A percentile compares a stretch with the other conserved stretches of the same genome.
These are phyloP conservation scores for Phrynocephalus vlangalii DNA, from an alignment of 2,797 vertebrate species.

Conservation along the genomic window DNA sequence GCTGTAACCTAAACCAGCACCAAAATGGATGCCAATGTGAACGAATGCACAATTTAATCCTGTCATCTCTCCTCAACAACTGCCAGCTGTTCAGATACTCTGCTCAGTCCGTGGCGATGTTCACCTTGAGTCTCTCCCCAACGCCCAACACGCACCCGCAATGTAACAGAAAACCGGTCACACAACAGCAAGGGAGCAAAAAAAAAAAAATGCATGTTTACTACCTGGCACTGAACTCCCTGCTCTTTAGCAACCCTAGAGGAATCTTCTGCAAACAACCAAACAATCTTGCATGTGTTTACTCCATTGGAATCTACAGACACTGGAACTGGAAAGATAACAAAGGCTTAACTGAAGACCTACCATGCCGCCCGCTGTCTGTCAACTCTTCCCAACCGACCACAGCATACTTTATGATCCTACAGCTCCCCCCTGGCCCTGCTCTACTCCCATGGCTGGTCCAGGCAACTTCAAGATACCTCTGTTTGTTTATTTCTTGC, in stretches of 20 bases:
- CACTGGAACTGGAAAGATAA: slow-evolving; percentile 18
- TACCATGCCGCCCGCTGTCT: background rate
- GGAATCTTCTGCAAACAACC: slow-evolving; percentile 30
- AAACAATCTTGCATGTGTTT: background rate
- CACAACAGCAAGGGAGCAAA: slow-evolving; percentile 40
- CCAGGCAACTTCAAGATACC: no score
- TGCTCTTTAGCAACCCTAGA: background rate
- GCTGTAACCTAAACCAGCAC: background rate
- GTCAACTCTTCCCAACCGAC: background rate
- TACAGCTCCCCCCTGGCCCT: background rate
- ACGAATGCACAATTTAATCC: accelerated
- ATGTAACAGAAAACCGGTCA: slow-evolving; percentile 53
- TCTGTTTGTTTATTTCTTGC: background rate
- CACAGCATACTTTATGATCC: background rate
- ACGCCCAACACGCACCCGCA: background rate
- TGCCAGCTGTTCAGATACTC: background rate
- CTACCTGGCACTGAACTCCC: slow-evolving; percentile 45
- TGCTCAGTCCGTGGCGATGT: slow-evolving; percentile 15
- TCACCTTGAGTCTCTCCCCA: slow-evolving; percentile 48
- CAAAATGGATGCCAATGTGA: accelerated
- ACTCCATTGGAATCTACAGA: background rate
- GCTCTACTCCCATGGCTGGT: no score
- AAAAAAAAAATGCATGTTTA: slow-evolving; percentile 57
- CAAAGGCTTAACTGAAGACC: background rate
- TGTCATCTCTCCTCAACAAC: accelerated